Conservation (phyloP, 2,113 vertebrate species). For the Grammomys surdaster region DNA sequence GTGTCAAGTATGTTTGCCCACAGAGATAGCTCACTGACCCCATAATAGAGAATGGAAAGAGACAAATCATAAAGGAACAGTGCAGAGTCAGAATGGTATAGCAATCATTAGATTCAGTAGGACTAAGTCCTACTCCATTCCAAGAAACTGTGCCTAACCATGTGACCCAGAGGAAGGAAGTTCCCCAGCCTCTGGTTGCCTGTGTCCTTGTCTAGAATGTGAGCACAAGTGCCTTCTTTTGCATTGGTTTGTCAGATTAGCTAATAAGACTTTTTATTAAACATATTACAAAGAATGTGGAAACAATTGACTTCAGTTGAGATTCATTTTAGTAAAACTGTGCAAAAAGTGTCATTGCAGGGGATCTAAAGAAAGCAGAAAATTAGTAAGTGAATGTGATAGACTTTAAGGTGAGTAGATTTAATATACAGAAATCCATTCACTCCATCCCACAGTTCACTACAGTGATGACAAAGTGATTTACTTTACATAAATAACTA, state of each 20-base stretch:
- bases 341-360: background rate
- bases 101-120: too few relatives aligned
- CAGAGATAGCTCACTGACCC: background rate
- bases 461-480: background rate
- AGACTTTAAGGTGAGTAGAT: background rate
- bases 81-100: too few relatives aligned
- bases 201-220: background rate
- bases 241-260: background rate
- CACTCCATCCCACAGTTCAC: background rate
- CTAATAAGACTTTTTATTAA: background rate
- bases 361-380: background rate
- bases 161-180: background rate
- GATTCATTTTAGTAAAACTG: background rate
- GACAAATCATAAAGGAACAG: background rate
- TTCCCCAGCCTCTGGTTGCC: too few relatives aligned
- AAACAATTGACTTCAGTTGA: background rate
- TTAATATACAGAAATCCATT: background rate
- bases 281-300: background rate
- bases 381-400: background rate
- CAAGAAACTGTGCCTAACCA: background rate
- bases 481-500: background rate
- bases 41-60: background rate
- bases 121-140: background rate
- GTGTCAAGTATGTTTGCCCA: background rate
- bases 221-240: background rate